These are phyloP conservation scores for Scolopax bukidnonensis DNA, from an alignment of 2,797 vertebrate genomes.

Conservation along the genomic window DNA sequence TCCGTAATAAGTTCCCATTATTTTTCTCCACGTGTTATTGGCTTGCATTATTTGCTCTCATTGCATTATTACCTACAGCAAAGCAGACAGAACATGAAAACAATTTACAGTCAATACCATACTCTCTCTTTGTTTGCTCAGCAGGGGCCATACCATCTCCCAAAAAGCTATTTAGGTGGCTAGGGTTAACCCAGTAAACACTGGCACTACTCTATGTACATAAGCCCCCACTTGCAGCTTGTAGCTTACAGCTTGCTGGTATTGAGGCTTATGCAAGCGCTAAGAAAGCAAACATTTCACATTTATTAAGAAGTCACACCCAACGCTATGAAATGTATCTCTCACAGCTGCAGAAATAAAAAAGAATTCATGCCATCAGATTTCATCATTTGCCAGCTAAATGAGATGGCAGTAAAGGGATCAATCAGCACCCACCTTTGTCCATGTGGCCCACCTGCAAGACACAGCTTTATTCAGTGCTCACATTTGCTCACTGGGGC, in stretches of 20 bases:
- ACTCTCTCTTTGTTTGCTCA: neutral
- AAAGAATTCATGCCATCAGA: neutral
- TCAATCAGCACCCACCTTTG: neutral
- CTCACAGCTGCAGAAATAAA: neutral
- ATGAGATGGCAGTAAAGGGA: neutral
- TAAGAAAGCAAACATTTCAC: neutral
- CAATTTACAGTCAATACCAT: neutral
- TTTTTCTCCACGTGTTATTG: neutral
- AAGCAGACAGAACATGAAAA: neutral
- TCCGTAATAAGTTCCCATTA: neutral
- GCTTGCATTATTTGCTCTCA: neutral
- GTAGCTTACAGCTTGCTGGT: neutral
- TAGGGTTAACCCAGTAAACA: neutral
- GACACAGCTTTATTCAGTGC: neutral
- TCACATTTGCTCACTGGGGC: neutral
- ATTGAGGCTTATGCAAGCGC: accelerated
- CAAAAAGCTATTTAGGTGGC: neutral
- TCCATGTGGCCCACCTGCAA: neutral
- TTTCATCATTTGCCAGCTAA: neutral
- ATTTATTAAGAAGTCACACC: neutral
- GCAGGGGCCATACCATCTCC: neutral
- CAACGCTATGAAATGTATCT: neutral
- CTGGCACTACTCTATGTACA: neutral
- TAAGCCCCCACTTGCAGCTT: neutral
- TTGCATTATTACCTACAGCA: neutral